Percentiles rank a stretch among this genome's conserved stretches.
phyloP scores from a whole-genome alignment of 1,140 invertebrate genomes.

The Drosophila nannoptera region DNA sequence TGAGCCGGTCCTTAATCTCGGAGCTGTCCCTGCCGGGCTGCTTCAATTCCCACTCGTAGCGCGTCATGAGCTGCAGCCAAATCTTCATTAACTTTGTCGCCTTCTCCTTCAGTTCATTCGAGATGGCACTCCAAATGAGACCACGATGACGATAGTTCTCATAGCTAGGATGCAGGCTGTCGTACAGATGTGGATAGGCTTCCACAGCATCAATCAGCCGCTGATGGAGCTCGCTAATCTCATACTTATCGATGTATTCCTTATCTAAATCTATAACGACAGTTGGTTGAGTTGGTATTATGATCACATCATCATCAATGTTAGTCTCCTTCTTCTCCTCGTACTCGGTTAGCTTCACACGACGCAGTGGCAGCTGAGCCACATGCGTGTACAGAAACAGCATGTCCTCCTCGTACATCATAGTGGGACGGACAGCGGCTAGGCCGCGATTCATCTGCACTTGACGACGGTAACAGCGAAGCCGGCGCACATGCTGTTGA shows the following conservation, averaged over 20 bases:
- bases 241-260: slow-evolving; percentile 16
- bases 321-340: too few species aligned
- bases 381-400: slow-evolving; percentile 63
- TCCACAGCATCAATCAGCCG: slow-evolving; percentile 47
- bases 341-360: not conserved
- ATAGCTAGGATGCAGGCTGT: slow-evolving; percentile 22
- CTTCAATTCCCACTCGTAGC: slow-evolving; percentile 65
- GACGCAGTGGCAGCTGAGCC: slow-evolving; percentile 10
- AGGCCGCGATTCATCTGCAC: not conserved
- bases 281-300: slow-evolving; percentile 8
- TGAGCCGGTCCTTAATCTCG: not conserved
- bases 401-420: slow-evolving; percentile 59
- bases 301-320: slow-evolving; percentile 24
- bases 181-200: slow-evolving; percentile 60
- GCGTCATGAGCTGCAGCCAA: slow-evolving; percentile 59
- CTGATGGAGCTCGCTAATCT: not conserved
- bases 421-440: slow-evolving; percentile 29
- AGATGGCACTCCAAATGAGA: slow-evolving; percentile 62
- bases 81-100: slow-evolving; percentile 72
- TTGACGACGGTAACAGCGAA: slow-evolving; percentile 34
- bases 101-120: slow-evolving; percentile 63
- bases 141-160: slow-evolving; percentile 49
- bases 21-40: not conserved
- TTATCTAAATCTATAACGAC: slow-evolving; percentile 53
- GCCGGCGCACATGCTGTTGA: slow-evolving; percentile 52